Conservation (phyloP, 92 coral and sea anemone genomes). For the Parazoanthus darwini region DNA sequence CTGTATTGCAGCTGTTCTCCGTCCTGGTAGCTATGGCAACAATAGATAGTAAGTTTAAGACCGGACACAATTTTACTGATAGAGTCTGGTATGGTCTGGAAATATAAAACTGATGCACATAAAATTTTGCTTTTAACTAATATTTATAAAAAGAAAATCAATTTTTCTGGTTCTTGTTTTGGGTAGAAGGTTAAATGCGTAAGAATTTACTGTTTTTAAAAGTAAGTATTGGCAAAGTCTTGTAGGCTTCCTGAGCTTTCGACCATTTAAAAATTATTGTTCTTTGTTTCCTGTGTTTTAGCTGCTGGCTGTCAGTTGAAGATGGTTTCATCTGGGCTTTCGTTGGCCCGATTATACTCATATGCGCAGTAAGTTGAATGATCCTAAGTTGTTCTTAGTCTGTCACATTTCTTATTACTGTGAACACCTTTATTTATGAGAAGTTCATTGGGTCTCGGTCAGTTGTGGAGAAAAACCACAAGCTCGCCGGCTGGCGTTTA, state of each 20-base stretch:
- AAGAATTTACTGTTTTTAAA: not conserved
- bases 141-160: not conserved
- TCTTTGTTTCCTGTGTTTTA: slow-evolving; percentile 1
- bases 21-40: slow-evolving; percentile 56
- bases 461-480: no score
- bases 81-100: not conserved
- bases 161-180: not conserved
- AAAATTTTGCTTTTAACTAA: not conserved
- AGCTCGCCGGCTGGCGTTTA: no score
- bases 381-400: no score
- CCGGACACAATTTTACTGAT: not conserved
- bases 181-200: no score
- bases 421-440: no score
- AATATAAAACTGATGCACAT: not conserved
- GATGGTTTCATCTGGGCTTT: slow-evolving; percentile 93
- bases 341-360: slow-evolving; percentile 80
- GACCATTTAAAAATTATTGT: not conserved
- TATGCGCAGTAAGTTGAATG: slow-evolving; percentile 60
- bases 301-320: slow-evolving; percentile 92
- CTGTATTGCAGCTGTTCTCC: slow-evolving; percentile 35
- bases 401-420: no score
- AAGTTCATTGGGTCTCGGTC: no score
- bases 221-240: not conserved
- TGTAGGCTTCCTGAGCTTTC: no score
- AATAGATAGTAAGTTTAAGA: slow-evolving; percentile 51